Evolutionary conservation across 2,113 vertebrate genomes (phyloP), one percentile per base, ranked within the genome.

Genomic region (Mionectes macconnelli): DNA sequence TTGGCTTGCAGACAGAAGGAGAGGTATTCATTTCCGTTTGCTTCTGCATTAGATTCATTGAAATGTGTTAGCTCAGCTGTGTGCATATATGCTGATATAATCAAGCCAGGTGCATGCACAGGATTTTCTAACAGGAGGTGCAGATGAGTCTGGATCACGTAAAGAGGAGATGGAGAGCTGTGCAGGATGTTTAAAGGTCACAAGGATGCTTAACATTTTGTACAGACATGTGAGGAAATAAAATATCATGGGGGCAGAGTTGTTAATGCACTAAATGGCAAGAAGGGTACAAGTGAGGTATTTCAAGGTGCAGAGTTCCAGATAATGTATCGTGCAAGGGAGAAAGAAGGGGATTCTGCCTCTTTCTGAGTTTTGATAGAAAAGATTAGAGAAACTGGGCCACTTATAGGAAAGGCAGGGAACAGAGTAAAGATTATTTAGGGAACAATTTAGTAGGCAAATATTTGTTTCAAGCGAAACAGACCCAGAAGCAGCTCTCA

Each of bases 61-160:
- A 93, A 95, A 94, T 84, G 83, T 75, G 92, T 90, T 62, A 84
- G 80, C 94, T 95, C 96, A 95, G 88, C 94, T 95, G 64, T 86
- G 64, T 68, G 85, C 69, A 75, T 79, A 90, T 81, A 80, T 67
- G 91, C 94, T 97, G 95, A 95, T 90, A 91, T 89, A 90, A 97
- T 94, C 91, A 93, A 88, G 93, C 89, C 96, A 97, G 93, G 95
- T 97, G 96, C 93, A 70, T 8, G 31, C 86, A 90, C 56, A 94
- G 92, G 68, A 75, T 94, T 93, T 93, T 97, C 85, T 67, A 89
- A 67, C 66, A 88, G 76, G 94, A 86, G 88, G 27, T 92, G 92
- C 68, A 90, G 89, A 93, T 81, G 80, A 90, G 79, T 44, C 68
- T 97, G 60, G 88, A 86, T 90, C 88, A 77, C 0, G 0, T 74